Conservation (phyloP, 2,113 vertebrate genomes). For the Leptobrachium leishanense region DNA sequence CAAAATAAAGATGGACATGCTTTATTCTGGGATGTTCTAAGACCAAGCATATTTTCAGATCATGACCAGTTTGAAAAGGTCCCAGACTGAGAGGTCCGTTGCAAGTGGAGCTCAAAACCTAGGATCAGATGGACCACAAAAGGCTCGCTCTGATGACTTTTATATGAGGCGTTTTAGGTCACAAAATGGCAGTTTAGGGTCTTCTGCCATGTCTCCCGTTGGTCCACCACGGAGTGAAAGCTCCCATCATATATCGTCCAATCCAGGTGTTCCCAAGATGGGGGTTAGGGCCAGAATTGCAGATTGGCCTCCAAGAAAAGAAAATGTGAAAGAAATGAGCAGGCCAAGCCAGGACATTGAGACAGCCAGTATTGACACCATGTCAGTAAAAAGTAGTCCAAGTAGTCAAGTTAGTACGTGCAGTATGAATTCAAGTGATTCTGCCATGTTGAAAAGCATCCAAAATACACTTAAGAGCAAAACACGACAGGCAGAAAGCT, state of each 20-base stretch:
- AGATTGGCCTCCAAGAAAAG: slow-evolving; percentile 93
- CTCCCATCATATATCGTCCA: slow-evolving; percentile 78
- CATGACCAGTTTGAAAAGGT: slow-evolving; percentile 91
- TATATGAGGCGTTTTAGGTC: slow-evolving; percentile 87
- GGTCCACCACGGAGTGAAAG: slow-evolving; percentile 82
- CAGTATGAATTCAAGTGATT: slow-evolving; percentile 84
- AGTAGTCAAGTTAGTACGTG: slow-evolving; percentile 80
- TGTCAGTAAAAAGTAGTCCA: slow-evolving; percentile 81
- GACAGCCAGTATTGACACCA: slow-evolving; percentile 81
- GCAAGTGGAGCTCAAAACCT: slow-evolving; percentile 70
- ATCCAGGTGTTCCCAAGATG: slow-evolving; percentile 92
- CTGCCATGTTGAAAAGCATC: slow-evolving; percentile 89
- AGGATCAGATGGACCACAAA: slow-evolving; percentile 67
- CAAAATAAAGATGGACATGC: slow-evolving; percentile 65
- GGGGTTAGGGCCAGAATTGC: slow-evolving; percentile 92
- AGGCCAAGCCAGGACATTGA: slow-evolving; percentile 76
- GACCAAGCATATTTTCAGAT: slow-evolving; percentile 60
- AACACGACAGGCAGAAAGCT: slow-evolving; percentile 78
- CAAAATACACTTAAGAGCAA: slow-evolving; percentile 87
- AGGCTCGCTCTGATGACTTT: slow-evolving; percentile 89
- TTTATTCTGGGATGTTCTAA: slow-evolving; percentile 67
- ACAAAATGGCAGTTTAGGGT: slow-evolving; percentile 82
- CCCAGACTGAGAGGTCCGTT: slow-evolving; percentile 84
- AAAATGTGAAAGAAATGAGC: slow-evolving; percentile 73
- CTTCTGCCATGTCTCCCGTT: slow-evolving; percentile 70